A percentile compares a stretch with the other conserved stretches of the same genome.
phyloP scores from a whole-genome alignment of 2,888 invertebrate genomes.

The Hoplodrina ambigua region DNA sequence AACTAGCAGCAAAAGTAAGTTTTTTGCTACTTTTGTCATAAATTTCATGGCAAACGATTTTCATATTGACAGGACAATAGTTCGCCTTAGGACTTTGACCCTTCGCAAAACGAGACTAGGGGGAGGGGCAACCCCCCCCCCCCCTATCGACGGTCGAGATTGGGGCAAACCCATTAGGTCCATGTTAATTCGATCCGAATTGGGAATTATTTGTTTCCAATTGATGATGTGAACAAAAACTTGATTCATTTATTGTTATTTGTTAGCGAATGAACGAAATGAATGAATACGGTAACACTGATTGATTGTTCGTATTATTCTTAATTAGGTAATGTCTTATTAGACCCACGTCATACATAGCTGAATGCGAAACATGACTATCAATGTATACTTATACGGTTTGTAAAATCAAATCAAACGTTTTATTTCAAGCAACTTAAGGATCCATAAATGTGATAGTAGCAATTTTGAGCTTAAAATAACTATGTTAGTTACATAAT shows the following conservation, averaged over 20 bases:
- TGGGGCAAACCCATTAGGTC: slow-evolving; percentile 25
- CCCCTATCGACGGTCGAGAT: neutral
- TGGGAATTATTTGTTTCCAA: neutral
- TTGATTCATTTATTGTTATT: slow-evolving; percentile 16
- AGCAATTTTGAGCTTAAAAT: too few species aligned
- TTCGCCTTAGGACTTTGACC: neutral
- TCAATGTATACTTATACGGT: too few species aligned
- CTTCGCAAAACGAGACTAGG: neutral
- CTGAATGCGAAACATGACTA: too few species aligned
- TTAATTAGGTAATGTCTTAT: neutral
- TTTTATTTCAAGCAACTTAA: too few species aligned
- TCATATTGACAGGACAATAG: slow-evolving; percentile 5
- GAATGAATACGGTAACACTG: neutral
- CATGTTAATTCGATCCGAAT: slow-evolving; percentile 18
- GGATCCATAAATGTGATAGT: too few species aligned
- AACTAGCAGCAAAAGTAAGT: neutral
- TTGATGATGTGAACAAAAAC: neutral
- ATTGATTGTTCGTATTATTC: slow-evolving; percentile 11
- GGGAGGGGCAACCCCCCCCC: too few species aligned
- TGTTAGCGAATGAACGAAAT: neutral
- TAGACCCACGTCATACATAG: neutral
- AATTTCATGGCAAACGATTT: slow-evolving; percentile 10
- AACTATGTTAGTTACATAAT: too few species aligned
- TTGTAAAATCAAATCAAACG: too few species aligned
- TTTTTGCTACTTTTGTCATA: slow-evolving; percentile 1